Percentiles rank a stretch among this genome's conserved stretches.
Conservation (phyloP, 2,113 vertebrate species). For the Conger conger region DNA sequence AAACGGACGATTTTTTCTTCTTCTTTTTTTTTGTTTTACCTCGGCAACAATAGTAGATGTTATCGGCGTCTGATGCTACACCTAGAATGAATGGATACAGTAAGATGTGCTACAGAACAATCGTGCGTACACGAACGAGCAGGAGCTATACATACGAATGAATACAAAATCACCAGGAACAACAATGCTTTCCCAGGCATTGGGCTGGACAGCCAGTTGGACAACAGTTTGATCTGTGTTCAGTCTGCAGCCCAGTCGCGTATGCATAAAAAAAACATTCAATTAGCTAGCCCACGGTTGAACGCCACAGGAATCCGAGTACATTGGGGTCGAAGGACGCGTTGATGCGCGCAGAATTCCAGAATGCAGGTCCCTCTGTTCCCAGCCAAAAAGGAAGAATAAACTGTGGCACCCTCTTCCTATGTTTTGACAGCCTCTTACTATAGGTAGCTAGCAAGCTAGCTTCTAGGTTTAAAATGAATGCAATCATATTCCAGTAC, state of each 20-base stretch:
- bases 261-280: not conserved
- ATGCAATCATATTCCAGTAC: not conserved
- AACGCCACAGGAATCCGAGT: not conserved
- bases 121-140: not conserved
- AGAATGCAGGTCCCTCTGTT: conserved; percentile 5
- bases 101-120: not conserved
- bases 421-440: conserved; percentile 37
- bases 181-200: not conserved
- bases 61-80: not conserved
- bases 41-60: not conserved
- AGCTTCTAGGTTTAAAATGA: conserved; percentile 23
- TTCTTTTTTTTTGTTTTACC: not conserved
- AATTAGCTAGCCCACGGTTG: not conserved
- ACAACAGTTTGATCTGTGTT: not conserved
- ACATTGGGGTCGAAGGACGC: not conserved
- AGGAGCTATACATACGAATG: not conserved
- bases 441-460: conserved; percentile 43
- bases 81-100: not conserved
- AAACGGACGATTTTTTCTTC: not conserved
- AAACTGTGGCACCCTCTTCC: not conserved
- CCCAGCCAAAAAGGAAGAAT: not conserved
- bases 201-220: not conserved
- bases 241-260: not conserved
- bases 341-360: not conserved
- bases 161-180: not conserved